Evolutionary conservation across 2,888 invertebrate genomes (phyloP).

Genomic region (Pogonocherus hispidulus): DNA sequence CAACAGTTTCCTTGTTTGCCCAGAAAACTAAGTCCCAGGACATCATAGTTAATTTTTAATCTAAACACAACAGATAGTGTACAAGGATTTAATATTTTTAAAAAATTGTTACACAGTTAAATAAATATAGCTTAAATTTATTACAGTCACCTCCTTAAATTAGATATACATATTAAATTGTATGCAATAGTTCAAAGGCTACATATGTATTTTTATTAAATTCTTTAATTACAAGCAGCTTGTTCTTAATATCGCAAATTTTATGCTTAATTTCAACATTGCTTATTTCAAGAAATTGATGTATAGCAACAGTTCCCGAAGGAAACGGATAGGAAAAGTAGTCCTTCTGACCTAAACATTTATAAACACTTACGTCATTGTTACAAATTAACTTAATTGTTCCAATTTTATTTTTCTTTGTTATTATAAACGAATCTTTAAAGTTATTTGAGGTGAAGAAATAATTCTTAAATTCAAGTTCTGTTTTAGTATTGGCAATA

Average conservation of each 20-base stretch:
- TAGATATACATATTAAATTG: conserved; percentile 1
- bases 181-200: conserved; percentile 6
- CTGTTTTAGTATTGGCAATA: conserved; percentile 5
- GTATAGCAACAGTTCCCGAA: conserved; percentile 13
- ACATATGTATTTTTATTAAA: conserved; percentile 6
- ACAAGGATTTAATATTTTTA: background rate
- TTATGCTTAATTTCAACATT: background rate
- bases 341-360: conserved; percentile 10
- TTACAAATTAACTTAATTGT: conserved; percentile 26
- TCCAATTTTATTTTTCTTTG: conserved; percentile 6
- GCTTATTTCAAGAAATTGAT: conserved; percentile 11
- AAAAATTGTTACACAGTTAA: background rate
- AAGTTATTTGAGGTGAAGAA: conserved; percentile 14
- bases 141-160: too few species aligned
- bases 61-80: background rate
- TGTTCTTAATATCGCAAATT: conserved; percentile 6
- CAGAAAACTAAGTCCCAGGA: conserved; percentile 27
- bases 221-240: conserved; percentile 10
- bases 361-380: conserved; percentile 12
- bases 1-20: conserved; percentile 20
- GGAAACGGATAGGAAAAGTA: conserved; percentile 10
- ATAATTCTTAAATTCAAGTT: conserved; percentile 14
- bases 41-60: conserved; percentile 17
- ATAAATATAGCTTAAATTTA: background rate
- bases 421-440: conserved; percentile 24